Evolutionary conservation across 2,888 invertebrate genomes (phyloP), one percentile per base, ranked within the genome.

Genomic region (Limulus polyphemus): DNA sequence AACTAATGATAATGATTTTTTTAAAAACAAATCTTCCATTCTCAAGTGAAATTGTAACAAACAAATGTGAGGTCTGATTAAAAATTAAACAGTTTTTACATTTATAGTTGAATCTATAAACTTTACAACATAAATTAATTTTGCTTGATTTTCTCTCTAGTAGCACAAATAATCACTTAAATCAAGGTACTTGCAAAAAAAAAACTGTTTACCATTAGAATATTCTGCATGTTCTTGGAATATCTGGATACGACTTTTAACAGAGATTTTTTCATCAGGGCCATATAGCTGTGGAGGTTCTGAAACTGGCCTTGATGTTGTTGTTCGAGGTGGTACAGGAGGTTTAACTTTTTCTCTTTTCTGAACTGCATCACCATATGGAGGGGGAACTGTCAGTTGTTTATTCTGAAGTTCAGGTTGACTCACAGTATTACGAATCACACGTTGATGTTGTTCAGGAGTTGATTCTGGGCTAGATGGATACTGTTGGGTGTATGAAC

Each of bases 381-480:
- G 65, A 14, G 65, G 65, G 10, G 65, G 65, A 16, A 61, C 59
- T 10, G 63, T 13, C 10, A 12, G 57, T 11, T n/a, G 47, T 13
- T n/a, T 10, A 12, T 57, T 47, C 16, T 14, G 47, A 57, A 16
- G 16, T 55, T 62, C 55, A 9, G 56, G 52, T 7, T 56, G 14
- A 47, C 57, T 32, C n/a, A 61, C 13, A 14, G 59, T 54, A 50
- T 61, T 57, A 5, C 47, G 47, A 16, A 59, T 16, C n/a, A 60
- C 55, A 47, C 57, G 47, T 54, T 63, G 49, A 11, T 58, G 32
- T 5, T 63, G 55, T 57, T 66, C 66, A 10, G 66, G 66, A 14
- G 66, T 48, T 11, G 66, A 66, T 16, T 58, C 62, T 57, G 60
- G 64, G 54, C 66, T 66, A 47, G 66, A 66, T 32, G 66, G 62